Conservation (phyloP, 2,113 vertebrate genomes). For the Vulpes vulpes region DNA sequence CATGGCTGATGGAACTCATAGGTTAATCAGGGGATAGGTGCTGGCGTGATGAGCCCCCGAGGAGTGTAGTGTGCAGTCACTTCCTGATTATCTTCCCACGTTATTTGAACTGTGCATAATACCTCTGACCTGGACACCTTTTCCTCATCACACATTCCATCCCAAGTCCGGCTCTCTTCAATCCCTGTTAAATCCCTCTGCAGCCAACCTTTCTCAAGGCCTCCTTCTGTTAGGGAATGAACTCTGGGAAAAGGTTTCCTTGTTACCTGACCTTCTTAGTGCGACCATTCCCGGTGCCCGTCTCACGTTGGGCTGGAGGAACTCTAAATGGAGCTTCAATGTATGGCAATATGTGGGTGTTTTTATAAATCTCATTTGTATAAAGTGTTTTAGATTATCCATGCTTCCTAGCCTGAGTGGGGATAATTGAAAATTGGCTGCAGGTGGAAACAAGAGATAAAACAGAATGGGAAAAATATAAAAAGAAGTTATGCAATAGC, state of each 20-base stretch:
- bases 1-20: conserved; percentile 39
- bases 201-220: neutral
- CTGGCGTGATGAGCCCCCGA: conserved; percentile 9
- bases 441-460: conserved; percentile 46
- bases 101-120: conserved; percentile 32
- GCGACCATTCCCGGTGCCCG: neutral
- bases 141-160: neutral
- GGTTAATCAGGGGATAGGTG: conserved; percentile 64
- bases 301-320: neutral
- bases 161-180: neutral
- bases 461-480: neutral
- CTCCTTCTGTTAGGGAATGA: neutral
- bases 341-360: neutral
- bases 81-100: neutral
- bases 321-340: neutral
- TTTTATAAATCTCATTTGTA: neutral
- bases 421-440: neutral
- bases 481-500: neutral
- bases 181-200: neutral
- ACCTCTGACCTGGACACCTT: conserved; percentile 45
- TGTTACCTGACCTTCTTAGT: neutral
- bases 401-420: neutral
- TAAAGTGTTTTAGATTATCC: neutral
- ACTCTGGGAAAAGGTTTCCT: neutral
- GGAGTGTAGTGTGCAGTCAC: neutral